These are phyloP conservation scores for Drosophila willistoni DNA, from an alignment of 1,140 invertebrate species.

Conservation along the genomic window DNA sequence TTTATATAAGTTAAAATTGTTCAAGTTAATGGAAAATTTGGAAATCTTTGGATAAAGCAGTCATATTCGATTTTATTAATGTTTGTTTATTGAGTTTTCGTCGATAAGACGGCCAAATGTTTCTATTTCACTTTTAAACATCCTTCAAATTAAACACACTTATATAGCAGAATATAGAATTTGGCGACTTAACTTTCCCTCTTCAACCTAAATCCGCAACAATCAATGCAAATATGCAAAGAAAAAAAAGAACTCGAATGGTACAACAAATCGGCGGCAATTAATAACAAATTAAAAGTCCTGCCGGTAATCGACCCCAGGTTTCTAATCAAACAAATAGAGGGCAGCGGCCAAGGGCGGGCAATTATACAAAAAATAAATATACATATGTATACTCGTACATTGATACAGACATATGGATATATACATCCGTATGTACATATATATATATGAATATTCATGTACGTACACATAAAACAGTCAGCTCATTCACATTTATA, in stretches of 20 bases:
- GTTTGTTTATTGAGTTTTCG: too few relatives aligned
- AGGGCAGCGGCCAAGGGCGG: slow-evolving; percentile 36
- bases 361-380: background rate
- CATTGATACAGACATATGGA: background rate
- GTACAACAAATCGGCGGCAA: slow-evolving; percentile 44
- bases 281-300: slow-evolving; percentile 59
- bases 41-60: too few relatives aligned
- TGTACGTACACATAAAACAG: slow-evolving; percentile 44
- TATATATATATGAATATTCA: background rate
- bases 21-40: too few relatives aligned
- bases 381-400: background rate
- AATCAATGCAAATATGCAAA: background rate
- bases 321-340: slow-evolving; percentile 67
- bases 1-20: too few relatives aligned
- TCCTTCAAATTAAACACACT: too few relatives aligned
- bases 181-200: background rate
- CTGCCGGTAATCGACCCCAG: slow-evolving; percentile 41
- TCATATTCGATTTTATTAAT: too few relatives aligned
- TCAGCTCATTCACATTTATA: slow-evolving; percentile 66
- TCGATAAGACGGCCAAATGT: too few relatives aligned
- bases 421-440: background rate
- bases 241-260: slow-evolving; percentile 17
- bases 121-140: too few relatives aligned
- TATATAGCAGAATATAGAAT: background rate
- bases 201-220: slow-evolving; percentile 7